Percentiles rank a stretch among this genome's conserved stretches.
Evolutionary conservation across 2,797 vertebrate genomes (phyloP).

Genomic region (Lithobates pipiens): DNA sequence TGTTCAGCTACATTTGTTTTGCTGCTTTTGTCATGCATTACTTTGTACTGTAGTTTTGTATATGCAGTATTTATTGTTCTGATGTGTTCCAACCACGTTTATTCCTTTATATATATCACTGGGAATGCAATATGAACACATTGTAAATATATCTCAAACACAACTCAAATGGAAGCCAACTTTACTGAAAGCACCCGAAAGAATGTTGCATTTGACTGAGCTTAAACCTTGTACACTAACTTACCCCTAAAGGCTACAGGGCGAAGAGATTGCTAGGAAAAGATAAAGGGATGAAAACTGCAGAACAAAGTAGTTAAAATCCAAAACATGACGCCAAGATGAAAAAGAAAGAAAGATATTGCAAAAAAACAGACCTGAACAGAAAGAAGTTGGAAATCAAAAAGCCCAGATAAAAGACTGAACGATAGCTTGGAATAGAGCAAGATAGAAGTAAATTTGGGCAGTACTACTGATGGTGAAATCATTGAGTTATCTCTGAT

Average conservation of each 20-base stretch:
- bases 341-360: background rate
- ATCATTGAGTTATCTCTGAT: background rate
- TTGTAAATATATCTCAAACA: background rate
- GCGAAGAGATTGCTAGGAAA: background rate
- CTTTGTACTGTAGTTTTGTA: too few relatives aligned
- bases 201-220: background rate
- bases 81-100: background rate
- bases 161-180: background rate
- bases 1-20: too few relatives aligned
- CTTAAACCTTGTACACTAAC: background rate
- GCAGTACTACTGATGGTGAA: background rate
- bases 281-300: background rate
- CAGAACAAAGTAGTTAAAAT: background rate
- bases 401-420: background rate
- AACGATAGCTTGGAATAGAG: background rate
- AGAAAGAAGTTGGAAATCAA: background rate
- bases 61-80: background rate
- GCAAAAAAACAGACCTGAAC: background rate
- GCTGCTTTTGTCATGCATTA: too few relatives aligned
- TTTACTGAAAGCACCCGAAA: background rate
- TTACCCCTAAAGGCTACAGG: background rate
- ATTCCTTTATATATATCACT: background rate
- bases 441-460: background rate
- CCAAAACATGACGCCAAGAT: background rate
- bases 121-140: background rate